Conservation (phyloP, 1,140 invertebrate species). For the Lasioglossum albipes region DNA sequence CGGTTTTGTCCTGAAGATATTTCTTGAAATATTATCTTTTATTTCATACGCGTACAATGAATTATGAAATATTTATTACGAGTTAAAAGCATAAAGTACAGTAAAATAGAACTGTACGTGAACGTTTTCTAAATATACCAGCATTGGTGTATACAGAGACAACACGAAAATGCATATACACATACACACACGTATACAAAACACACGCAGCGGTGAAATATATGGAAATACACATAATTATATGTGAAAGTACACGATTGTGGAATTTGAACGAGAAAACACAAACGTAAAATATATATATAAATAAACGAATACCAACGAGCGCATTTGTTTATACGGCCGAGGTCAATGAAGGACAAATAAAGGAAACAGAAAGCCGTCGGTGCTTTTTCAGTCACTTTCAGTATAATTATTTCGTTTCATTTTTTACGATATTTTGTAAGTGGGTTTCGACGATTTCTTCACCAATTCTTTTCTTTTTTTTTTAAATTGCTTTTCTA, state of each 20-base stretch:
- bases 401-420: constrained; percentile 34
- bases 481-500: neutral
- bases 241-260: constrained; percentile 38
- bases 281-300: constrained; percentile 46
- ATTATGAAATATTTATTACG: constrained; percentile 8
- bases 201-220: constrained; percentile 22
- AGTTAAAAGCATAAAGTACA: neutral
- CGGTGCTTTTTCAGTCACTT: constrained; percentile 38
- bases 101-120: neutral
- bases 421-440: constrained; percentile 5
- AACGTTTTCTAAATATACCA: constrained; percentile 9
- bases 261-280: constrained; percentile 30
- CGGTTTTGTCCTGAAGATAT: neutral
- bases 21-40: constrained; percentile 32
- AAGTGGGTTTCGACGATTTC: neutral
- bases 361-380: constrained; percentile 42
- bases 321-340: constrained; percentile 51
- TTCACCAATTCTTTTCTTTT: neutral
- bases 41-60: neutral
- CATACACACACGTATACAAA: constrained; percentile 31
- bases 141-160: constrained; percentile 33
- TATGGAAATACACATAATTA: constrained; percentile 34
- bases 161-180: constrained; percentile 7
- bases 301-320: constrained; percentile 41
- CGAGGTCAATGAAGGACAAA: constrained; percentile 38